Evolutionary conservation across 2,113 vertebrate genomes (phyloP), one percentile per base, ranked within the genome.

Genomic region (Cygnus buccinator): DNA sequence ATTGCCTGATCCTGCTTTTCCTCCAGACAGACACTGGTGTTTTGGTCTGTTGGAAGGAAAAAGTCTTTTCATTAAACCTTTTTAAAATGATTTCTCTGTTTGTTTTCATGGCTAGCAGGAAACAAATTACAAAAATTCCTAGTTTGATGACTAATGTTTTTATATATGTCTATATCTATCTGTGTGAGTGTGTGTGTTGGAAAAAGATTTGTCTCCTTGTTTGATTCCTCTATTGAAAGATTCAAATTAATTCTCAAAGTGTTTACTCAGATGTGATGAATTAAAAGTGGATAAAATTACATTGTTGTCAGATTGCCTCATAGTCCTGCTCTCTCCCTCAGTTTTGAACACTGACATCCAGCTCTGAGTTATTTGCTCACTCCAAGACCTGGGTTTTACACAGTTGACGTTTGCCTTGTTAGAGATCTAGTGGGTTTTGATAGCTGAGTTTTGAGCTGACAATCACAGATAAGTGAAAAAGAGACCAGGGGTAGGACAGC

Each of bases 251-350:
- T 89, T 55, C 52, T 77, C 13, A 6, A 80, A 92, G 68, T 90
- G 72, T 95, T 96, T 95, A 81, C 92, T 94, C 76, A 96, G 84
- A 92, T 96, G 86, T 52, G 55, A 65, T 74, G 76, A 81, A 71
- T 92, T 93, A 80, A 26, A 74, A 93, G 74, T 81, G 66, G 52
- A 91, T 91, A 73, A 86, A 94, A 87, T 92, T 11, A 71, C 73
- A 29, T 55, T 80, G 41, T 78, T 89, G 73, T 94, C 46, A 67
- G 37, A 74, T 81, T 89, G 81, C 84, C 80, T 93, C 80, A 89
- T 71, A 0, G 1, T 77, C 55, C 73, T 73, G 81, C 61, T 91
- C 77, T 3, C 7, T 35, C 89, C 21, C 67, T 59, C 26, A 6
- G 10, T 29, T 88, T 62, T 81, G 73, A 83, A 31, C n/a, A 5